Evolutionary conservation across 2,797 vertebrate species (phyloP), one percentile per base, ranked within the genome.

Genomic region (Acrossocheilus fasciatus): DNA sequence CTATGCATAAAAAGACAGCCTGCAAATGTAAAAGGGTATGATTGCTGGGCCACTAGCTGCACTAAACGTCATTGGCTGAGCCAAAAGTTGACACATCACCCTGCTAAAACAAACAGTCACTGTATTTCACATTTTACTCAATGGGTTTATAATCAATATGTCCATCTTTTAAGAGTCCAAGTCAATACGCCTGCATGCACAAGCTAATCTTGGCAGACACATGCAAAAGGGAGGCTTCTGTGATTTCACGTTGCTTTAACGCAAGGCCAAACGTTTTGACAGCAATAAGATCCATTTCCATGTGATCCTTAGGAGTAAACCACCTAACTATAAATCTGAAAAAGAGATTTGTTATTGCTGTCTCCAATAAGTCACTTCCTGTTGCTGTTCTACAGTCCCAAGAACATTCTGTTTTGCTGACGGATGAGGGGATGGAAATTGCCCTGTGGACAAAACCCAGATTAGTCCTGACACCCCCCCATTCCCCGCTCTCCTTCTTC

Each of bases 381-480:
- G 79, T 89, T 89, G 87, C 89, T 79, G 43, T 85, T 86, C 79
- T 59, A 20, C 26, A 59, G 66, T 57, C 68, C 52, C 72, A 64
- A 77, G 62, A 82, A 83, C 69, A 82, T 54, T 82, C 68, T 77
- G 68, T 76, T 86, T 81, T 72, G 59, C 78, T 86, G 64, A 84
- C 85, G 11, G 52, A 89, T 88, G 91, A 92, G 90, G 92, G 92
- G 90, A 90, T 93, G 89, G 88, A 92, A 92, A 94, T 90, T 91
- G 92, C 92, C 93, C 92, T 81, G 80, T 90, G 91, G 93, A 95
- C 93, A 94, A 95, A 95, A 94, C 93, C 91, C 92, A 95, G 95
- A 95, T 96, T 96, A 95, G 94, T 94, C 92, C 91, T 89, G 92
- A 93, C 90, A 6, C 89, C 88, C 70, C 6, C 2, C 91, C 87